phyloP scores from a whole-genome alignment of 2,113 vertebrate genomes.

The Poeciliopsis prolifica region DNA sequence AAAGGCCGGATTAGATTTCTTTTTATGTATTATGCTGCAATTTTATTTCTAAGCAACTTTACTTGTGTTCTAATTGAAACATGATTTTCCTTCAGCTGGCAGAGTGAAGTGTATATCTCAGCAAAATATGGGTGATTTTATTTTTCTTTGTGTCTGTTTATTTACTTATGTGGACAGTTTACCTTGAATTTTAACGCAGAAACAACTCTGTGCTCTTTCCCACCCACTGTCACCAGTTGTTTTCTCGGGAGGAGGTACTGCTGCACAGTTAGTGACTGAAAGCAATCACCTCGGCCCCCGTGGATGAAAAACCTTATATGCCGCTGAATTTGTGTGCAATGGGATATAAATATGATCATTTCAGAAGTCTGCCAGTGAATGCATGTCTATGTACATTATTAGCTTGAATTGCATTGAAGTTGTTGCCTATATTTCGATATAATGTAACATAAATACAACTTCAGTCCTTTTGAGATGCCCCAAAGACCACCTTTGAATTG shows the following conservation, averaged over 20 bases:
- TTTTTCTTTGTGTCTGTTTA: not conserved
- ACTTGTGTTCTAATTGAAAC: not conserved
- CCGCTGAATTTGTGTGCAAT: not conserved
- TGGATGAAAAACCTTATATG: not conserved
- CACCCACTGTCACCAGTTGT: not conserved
- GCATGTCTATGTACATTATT: not conserved
- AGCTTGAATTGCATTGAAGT: not conserved
- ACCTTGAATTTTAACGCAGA: not conserved
- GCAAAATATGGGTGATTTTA: not conserved
- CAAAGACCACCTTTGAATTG: not conserved
- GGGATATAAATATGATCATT: not conserved
- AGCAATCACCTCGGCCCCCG: not conserved
- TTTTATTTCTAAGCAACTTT: not conserved
- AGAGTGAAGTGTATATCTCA: not conserved
- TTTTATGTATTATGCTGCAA: not conserved
- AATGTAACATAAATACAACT: not conserved
- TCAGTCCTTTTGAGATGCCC: not conserved
- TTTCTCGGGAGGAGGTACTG: not conserved
- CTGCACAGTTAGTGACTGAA: not conserved
- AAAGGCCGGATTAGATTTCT: not conserved
- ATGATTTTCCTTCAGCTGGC: not conserved
- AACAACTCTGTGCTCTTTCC: not conserved
- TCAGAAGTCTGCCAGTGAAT: not conserved
- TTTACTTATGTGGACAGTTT: no score
- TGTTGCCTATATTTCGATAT: not conserved